Conservation (phyloP, 2,888 invertebrate genomes). For the Prenolepis imparis region DNA sequence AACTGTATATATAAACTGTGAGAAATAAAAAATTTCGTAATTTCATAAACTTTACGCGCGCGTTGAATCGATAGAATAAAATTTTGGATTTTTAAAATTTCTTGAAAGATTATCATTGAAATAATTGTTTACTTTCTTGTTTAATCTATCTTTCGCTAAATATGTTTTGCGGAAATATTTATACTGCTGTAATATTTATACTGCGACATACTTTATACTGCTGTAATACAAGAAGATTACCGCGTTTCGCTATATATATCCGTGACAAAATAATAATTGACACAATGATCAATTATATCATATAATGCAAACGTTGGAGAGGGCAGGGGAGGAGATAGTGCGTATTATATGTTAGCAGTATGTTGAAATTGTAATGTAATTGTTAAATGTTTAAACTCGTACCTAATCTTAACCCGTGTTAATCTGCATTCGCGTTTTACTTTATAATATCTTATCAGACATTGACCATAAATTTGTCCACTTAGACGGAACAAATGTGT, state of each 20-base stretch:
- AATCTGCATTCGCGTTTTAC: not conserved
- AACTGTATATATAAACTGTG: no score
- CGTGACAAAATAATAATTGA: not conserved
- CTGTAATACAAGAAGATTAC: not conserved
- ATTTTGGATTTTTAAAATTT: not conserved
- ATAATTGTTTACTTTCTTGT: not conserved
- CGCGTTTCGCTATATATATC: not conserved
- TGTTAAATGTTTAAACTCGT: not conserved
- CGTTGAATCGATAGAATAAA: no score
- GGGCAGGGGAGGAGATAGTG: not conserved
- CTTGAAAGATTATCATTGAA: not conserved
- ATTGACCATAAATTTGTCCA: not conserved
- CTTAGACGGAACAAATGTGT: not conserved
- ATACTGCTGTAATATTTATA: slow-evolving; percentile 1
- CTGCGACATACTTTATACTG: not conserved
- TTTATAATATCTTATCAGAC: not conserved
- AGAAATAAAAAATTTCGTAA: no score
- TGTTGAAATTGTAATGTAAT: not conserved
- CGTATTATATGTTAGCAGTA: not conserved
- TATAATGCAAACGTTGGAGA: not conserved
- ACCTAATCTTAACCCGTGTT: not conserved
- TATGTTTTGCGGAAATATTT: not conserved
- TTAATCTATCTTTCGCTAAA: not conserved
- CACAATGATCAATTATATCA: not conserved
- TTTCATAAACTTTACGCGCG: no score